These are phyloP conservation scores for Chionis minor DNA, from an alignment of 2,113 vertebrate genomes.

Conservation along the genomic window DNA sequence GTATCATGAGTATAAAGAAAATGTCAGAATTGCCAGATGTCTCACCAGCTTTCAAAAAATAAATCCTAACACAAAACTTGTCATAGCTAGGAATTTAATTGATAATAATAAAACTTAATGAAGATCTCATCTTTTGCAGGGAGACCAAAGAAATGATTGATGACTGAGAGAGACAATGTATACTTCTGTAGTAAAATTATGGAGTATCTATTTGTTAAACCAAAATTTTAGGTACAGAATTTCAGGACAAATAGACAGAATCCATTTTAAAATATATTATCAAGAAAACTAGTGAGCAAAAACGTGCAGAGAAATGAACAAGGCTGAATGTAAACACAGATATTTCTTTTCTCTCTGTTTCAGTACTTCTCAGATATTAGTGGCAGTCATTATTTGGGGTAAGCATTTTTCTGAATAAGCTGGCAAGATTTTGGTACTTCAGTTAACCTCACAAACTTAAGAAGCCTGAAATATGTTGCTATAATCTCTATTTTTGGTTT, in stretches of 20 bases:
- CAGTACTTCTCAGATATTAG: not conserved
- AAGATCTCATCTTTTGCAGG: not conserved
- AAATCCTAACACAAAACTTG: not conserved
- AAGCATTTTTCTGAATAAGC: not conserved
- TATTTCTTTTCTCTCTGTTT: not conserved
- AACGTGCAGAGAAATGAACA: not conserved
- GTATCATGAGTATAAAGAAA: not conserved
- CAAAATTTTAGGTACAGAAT: not conserved
- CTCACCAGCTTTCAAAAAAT: not conserved
- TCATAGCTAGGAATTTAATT: not conserved
- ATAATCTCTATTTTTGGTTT: not conserved
- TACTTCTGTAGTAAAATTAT: not conserved
- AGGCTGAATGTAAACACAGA: not conserved
- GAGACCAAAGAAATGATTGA: not conserved
- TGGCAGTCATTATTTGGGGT: not conserved
- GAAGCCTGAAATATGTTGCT: not conserved
- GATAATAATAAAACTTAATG: not conserved
- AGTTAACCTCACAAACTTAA: not conserved
- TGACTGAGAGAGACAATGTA: not conserved
- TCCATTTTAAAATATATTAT: not conserved
- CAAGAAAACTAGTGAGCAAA: not conserved
- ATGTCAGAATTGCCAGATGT: not conserved
- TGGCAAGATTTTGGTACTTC: not conserved
- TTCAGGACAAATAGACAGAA: not conserved
- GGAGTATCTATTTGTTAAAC: not conserved